These are phyloP conservation scores for Tiliacea aurago DNA, from an alignment of 2,888 invertebrate genomes.

Conservation along the genomic window DNA sequence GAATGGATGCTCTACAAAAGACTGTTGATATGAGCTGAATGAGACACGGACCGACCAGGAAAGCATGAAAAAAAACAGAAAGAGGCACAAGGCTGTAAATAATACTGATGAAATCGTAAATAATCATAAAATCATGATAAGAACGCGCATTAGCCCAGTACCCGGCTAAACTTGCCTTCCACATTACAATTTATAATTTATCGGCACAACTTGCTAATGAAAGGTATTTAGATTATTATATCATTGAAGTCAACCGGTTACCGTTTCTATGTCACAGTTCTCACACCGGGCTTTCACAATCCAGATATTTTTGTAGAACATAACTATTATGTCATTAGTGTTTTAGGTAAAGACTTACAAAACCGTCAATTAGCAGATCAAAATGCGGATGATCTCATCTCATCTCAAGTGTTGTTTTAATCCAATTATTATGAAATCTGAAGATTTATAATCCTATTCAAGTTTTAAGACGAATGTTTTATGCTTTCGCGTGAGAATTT, in stretches of 20 bases:
- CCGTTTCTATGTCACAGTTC: constrained; percentile 41
- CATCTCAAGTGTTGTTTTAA: constrained; percentile 32
- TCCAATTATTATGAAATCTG: constrained; percentile 47
- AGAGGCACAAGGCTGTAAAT: not conserved
- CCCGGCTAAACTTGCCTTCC: constrained; percentile 13
- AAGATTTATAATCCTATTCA: constrained; percentile 52
- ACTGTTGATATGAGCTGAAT: not conserved
- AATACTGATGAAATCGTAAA: constrained; percentile 4
- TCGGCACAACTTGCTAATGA: constrained; percentile 17
- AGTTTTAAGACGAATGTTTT: constrained; percentile 35
- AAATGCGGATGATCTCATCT: constrained; percentile 40
- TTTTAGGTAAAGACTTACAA: constrained; percentile 60
- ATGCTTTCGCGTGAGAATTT: constrained; percentile 33
- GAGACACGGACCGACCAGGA: not conserved
- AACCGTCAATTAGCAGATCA: constrained; percentile 57
- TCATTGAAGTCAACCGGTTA: constrained; percentile 39
- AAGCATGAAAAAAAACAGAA: not conserved
- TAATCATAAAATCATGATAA: constrained; percentile 20
- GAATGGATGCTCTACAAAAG: too few relatives aligned
- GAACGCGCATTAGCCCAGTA: constrained; percentile 27
- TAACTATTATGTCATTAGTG: constrained; percentile 47
- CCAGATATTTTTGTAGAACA: constrained; percentile 46
- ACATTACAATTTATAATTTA: constrained; percentile 35
- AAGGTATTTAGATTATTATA: constrained; percentile 46
- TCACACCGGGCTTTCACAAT: constrained; percentile 53